A percentile compares a stretch with the other conserved stretches of the same genome.
Conservation (phyloP, 2,797 vertebrate genomes). For the Rhincodon typus region DNA sequence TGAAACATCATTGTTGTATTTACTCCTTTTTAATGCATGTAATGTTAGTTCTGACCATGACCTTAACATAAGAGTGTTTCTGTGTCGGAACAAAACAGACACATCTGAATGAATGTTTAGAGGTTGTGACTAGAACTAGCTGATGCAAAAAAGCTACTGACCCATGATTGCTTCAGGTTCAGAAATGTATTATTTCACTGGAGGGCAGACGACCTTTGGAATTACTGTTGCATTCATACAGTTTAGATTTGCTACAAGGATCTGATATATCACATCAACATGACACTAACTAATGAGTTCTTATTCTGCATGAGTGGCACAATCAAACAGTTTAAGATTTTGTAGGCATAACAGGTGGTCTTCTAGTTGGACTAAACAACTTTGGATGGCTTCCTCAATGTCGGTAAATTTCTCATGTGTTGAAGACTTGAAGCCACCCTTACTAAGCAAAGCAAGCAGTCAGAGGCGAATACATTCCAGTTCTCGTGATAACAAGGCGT, state of each 20-base stretch:
- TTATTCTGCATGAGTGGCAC: not conserved
- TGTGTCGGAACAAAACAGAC: not conserved
- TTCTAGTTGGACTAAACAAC: not conserved
- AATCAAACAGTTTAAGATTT: constrained; percentile 16
- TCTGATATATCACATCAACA: not conserved
- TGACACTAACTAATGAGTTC: not conserved
- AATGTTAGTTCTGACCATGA: not conserved
- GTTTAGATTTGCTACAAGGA: not conserved
- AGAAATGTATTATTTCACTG: not conserved
- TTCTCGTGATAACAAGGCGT: not conserved
- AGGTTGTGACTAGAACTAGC: not conserved
- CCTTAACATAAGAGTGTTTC: not conserved
- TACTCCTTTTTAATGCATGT: not conserved
- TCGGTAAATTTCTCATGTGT: not conserved
- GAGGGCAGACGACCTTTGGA: not conserved
- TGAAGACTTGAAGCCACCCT: not conserved
- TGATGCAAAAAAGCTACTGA: constrained; percentile 2
- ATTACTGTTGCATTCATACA: not conserved
- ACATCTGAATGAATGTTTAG: not conserved
- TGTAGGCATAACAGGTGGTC: not conserved
- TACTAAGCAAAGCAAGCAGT: too few relatives aligned
- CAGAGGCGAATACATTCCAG: not conserved
- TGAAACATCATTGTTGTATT: not conserved
- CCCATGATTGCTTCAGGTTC: not conserved
- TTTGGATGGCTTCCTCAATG: not conserved